Base-by-base conservation (phyloP, 2,113 vertebrate species). In the Sinocyclocheilus anshuiensis region DNA sequence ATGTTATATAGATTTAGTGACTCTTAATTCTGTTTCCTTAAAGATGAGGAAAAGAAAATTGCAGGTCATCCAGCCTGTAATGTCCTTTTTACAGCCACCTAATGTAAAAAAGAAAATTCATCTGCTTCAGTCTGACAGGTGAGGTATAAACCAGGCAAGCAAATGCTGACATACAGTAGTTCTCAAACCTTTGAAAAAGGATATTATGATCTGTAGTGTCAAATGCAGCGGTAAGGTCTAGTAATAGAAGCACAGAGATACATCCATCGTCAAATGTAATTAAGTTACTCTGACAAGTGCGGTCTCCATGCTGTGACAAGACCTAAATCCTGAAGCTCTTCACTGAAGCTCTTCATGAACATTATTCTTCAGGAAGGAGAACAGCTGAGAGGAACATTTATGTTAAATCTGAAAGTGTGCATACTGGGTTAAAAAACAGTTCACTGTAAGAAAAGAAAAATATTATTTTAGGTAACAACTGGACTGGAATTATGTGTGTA, bases 251-350 rank as follows among this genome's bases (percentile, higher is more conserved):
- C 82, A 59, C 15, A 72, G 69, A 39, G 53, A 55, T 84, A 36
- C 50, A 84, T 72, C 81, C 50, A 75, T n/a, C 13, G 29, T 59
- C 22, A 42, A 53, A 74, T 39, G 67, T 59, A 84, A 74, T 84
- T 74, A 84, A 75, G 67, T 84, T 84, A 74, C 65, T 74, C 82
- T 74, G 69, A 74, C 69, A 75, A 82, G 81, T 55, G 81, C 63
- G 55, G 67, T 84, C 65, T 69, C 81, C 48, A 65, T 72, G 45
- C 26, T 55, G 11, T 53, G 67, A 84, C 33, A 59, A 72, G 29
- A 42, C 50, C 69, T 84, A 24, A 74, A 55, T 22, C 50, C 50
- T 80, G 15, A 39, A 76, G n/a, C 72, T 76, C 42, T 50, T 76
- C 72, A 48, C 6, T 48, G 22, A 69, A 82, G 18, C 45, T 82